Conservation (phyloP, 2,797 vertebrate species). For the Cryptoblepharus egeriae region DNA sequence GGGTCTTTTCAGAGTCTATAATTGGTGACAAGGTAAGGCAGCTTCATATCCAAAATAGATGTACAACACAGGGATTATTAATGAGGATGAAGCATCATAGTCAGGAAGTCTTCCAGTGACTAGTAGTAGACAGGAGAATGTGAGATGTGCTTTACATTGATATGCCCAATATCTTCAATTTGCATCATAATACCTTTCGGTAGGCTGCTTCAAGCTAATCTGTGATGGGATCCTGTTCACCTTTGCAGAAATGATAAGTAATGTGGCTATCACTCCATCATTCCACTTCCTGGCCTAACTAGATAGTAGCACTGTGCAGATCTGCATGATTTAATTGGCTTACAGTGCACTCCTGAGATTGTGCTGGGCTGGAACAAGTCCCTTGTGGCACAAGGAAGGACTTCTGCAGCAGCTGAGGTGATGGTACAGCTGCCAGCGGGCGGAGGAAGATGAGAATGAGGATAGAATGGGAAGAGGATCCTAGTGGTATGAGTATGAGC, state of each 20-base stretch:
- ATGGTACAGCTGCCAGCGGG: no score
- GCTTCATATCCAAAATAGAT: conserved; percentile 75
- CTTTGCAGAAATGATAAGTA: conserved; percentile 62
- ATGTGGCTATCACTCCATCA: conserved; percentile 71
- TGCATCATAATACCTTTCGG: conserved; percentile 72
- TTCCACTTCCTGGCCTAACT: conserved; percentile 57
- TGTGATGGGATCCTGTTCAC: conserved; percentile 52
- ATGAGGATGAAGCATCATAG: conserved; percentile 72
- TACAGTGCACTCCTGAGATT: no score
- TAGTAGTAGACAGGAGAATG: conserved; percentile 60
- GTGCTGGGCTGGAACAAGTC: no score
- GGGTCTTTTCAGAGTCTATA: conserved; percentile 77
- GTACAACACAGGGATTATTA: conserved; percentile 77
- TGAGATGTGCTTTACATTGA: conserved; percentile 66
- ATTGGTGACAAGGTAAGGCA: conserved; percentile 81
- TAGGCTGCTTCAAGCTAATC: conserved; percentile 70
- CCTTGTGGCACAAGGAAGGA: no score
- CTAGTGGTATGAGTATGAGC: no score
- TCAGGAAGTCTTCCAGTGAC: conserved; percentile 65
- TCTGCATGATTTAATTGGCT: conserved; percentile 70
- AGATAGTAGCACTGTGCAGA: conserved; percentile 65
- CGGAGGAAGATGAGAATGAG: no score
- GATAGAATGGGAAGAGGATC: no score
- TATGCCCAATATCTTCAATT: conserved; percentile 72
- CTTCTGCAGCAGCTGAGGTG: no score